Evolutionary conservation across 1,140 invertebrate species (phyloP).

Genomic region (Linepithema humile): DNA sequence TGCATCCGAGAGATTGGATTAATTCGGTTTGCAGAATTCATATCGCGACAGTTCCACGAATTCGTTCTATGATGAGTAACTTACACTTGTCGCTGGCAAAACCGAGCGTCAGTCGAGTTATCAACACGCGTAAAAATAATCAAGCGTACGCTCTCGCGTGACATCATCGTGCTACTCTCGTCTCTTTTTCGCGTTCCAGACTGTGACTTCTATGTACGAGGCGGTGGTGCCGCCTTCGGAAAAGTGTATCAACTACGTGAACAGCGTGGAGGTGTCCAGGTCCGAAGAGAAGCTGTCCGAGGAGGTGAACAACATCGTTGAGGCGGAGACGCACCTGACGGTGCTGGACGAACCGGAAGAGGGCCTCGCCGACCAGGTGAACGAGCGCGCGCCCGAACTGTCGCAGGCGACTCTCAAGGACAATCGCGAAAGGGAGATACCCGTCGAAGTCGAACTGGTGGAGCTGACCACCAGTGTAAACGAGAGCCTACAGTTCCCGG

Average conservation of each 20-base stretch:
- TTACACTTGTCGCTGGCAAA: constrained; percentile 5
- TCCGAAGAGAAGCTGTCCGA: constrained; percentile 68
- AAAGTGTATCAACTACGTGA: constrained; percentile 83
- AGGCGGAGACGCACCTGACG: constrained; percentile 67
- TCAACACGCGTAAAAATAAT: constrained; percentile 56
- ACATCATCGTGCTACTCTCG: constrained; percentile 32
- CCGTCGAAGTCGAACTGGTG: constrained; percentile 79
- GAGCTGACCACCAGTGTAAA: constrained; percentile 80
- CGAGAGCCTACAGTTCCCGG: constrained; percentile 80
- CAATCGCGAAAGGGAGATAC: constrained; percentile 57
- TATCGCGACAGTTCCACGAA: not conserved
- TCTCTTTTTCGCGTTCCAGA: constrained; percentile 73
- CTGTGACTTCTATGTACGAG: constrained; percentile 78
- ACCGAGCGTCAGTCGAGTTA: constrained; percentile 9
- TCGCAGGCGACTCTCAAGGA: constrained; percentile 56
- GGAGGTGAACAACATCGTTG: constrained; percentile 56
- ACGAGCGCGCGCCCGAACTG: constrained; percentile 41
- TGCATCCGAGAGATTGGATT: not conserved
- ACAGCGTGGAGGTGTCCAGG: constrained; percentile 75
- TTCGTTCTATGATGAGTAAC: constrained; percentile 6
- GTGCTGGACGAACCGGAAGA: constrained; percentile 58
- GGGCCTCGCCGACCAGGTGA: constrained; percentile 48
- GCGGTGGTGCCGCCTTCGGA: constrained; percentile 77
- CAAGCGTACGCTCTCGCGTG: constrained; percentile 25
- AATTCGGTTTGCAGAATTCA: not conserved